Evolutionary conservation across 2,113 vertebrate genomes (phyloP), one percentile per base, ranked within the genome.

Genomic region (Cottus gobio): DNA sequence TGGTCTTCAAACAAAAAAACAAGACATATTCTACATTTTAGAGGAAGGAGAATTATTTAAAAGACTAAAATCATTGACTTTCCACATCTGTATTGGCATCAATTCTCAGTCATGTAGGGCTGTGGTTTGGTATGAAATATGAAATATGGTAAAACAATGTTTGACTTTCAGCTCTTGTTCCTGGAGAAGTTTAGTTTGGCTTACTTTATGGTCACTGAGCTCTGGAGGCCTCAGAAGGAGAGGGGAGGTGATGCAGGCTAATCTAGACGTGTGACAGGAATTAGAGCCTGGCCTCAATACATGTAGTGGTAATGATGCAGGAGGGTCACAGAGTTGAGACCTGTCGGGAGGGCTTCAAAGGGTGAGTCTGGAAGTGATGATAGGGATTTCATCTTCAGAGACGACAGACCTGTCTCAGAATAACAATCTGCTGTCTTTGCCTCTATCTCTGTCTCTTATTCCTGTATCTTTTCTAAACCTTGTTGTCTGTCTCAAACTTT

Each of bases 181-280:
- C 26, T 46, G 39, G 16, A 28, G 54, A 42, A n/a, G 52, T 62
- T 28, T 30, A 42, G 1, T 15, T 48, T 26, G 1, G 5, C 24
- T 61, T 69, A 54, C 18, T 76, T 75, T 42, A 54, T 79, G 52
- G 74, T 48, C 1, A 36, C 37, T 0, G 42, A 81, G 61, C 68
- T 79, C 77, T 64, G 64, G 28, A 73, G 48, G 66, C n/a, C n/a
- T n/a, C n/a, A n/a, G n/a, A 79, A 57, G 36, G 20, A 4, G 46
- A 31, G 6, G 28, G 57, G 58, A 36, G 48, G 4, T 12, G 58
- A 61, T 20, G 4, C 31, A 60, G 52, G 84, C 67, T 88, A 88
- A 90, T 89, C 79, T 58, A 73, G 77, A 79, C 48, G 66, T 82
- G 86, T 91, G 90, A 90, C 81, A 57, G 36, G 86, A 76, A 84